Conservation (phyloP, 2,113 vertebrate genomes). For the Zapus hudsonius region DNA sequence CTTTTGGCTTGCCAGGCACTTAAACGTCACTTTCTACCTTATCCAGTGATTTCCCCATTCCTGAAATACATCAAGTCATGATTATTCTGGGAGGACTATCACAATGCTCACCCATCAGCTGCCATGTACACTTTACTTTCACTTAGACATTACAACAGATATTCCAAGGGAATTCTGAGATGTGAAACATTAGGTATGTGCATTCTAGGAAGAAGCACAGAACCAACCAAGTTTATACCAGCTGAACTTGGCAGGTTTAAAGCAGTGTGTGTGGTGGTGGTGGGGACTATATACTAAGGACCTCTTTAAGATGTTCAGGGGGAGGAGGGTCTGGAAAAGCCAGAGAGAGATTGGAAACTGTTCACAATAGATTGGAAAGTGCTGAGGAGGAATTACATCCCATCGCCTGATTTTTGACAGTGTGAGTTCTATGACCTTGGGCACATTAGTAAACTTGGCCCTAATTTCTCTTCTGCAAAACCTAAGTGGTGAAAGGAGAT, state of each 20-base stretch:
- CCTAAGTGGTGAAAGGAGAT: not conserved
- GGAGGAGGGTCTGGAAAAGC: not conserved
- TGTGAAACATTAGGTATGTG: not conserved
- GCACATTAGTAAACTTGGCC: not conserved
- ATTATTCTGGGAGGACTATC: not conserved
- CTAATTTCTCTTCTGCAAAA: slow-evolving; percentile 31
- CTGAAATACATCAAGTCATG: not conserved
- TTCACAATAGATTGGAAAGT: not conserved
- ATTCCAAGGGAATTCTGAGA: not conserved
- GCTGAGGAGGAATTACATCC: not conserved
- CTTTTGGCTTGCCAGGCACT: not conserved
- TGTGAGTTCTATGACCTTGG: not conserved
- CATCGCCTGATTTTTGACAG: not conserved
- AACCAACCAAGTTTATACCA: not conserved
- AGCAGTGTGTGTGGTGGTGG: not conserved
- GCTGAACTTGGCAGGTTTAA: not conserved
- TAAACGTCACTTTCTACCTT: slow-evolving; percentile 23
- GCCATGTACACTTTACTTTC: not conserved
- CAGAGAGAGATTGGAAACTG: not conserved
- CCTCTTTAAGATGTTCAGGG: not conserved
- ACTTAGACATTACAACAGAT: not conserved
- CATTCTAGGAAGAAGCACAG: not conserved
- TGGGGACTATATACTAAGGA: not conserved
- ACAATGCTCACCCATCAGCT: not conserved
- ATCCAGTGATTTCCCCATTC: not conserved